Base-by-base conservation (phyloP, 2,113 vertebrate species). In the Lasiurus borealis region DNA sequence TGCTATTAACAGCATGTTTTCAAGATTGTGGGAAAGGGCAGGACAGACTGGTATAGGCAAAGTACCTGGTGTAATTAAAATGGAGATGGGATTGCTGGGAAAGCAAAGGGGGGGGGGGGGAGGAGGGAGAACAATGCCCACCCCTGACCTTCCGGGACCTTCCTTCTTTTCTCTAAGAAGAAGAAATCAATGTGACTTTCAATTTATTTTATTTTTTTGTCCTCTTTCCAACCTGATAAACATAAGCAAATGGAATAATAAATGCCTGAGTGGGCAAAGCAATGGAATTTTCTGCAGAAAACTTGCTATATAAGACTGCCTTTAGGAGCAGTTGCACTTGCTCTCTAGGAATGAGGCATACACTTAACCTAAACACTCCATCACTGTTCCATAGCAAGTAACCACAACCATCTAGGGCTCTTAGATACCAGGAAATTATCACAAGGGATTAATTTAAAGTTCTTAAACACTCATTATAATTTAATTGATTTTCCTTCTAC, bases 401-500 rank as follows among this genome's bases (percentile, higher is more conserved):
- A 62, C 62, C 8, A 31, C 34, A 90, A 80, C 8, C 2, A 0
- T 50, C 75, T 52, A n/a, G 85, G 36, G 18, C 36, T 54, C 34
- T 9, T 93, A 69, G 91, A 81, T 29, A 64, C 6, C n/a, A 71
- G 14, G 16, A 76, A 71, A 40, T 66, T 81, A 19, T 72, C 27
- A 59, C 18, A 66, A 46, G 11, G 10, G 19, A 85, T 87, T 85
- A 54, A 94, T 50, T 89, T 66, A 94, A 95, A 75, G 68, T 93
- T 82, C 87, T 88, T 75, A 94, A 85, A 89, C 16, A 31, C 21
- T 69, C 21, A 13, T 88, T 76, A 71, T 19, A 40, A 13, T 31
- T 96, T 91, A 80, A 87, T 16, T n/a, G 21, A 88, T 25, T 85
- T 86, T 88, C 59, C 88, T 92, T 88, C 90, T 57, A 71, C 8